These are phyloP conservation scores for Colletes collaris DNA, from an alignment of 2,888 invertebrate species.

Conservation along the genomic window DNA sequence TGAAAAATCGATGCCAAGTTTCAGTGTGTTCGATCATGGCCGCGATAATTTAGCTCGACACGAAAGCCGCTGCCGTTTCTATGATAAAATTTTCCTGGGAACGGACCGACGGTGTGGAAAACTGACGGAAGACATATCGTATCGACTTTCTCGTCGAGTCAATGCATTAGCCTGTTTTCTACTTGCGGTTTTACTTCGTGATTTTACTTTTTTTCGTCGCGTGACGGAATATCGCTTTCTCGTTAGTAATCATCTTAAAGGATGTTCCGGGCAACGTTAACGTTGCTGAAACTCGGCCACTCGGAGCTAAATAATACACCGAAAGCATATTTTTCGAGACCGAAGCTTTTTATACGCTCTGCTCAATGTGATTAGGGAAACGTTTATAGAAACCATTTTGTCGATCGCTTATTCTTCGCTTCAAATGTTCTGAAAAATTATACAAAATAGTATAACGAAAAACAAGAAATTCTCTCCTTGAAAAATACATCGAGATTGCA, in stretches of 20 bases:
- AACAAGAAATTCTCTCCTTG: no score
- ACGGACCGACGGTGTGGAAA: conserved; percentile 53
- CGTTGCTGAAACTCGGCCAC: conserved; percentile 15
- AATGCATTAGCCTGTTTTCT: conserved; percentile 57
- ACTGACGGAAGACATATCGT: conserved; percentile 51
- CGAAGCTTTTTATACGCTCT: no score
- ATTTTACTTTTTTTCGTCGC: conserved; percentile 6
- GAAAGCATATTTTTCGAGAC: not conserved
- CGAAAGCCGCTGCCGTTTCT: conserved; percentile 42
- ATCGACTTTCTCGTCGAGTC: conserved; percentile 57
- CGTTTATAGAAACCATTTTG: no score
- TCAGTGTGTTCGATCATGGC: conserved; percentile 20
- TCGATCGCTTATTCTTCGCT: no score
- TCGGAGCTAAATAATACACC: not conserved
- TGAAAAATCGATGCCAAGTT: conserved; percentile 11
- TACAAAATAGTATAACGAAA: no score
- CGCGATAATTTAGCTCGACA: conserved; percentile 40
- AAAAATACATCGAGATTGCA: no score
- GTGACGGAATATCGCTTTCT: conserved; percentile 44
- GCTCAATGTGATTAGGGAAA: no score
- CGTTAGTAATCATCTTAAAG: conserved; percentile 46
- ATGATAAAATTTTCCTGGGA: conserved; percentile 42
- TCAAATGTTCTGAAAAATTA: no score
- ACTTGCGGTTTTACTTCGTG: conserved; percentile 43
- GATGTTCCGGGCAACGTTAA: conserved; percentile 12